These are phyloP conservation scores for Clinocottus analis DNA, from an alignment of 2,113 vertebrate genomes.

Conservation along the genomic window DNA sequence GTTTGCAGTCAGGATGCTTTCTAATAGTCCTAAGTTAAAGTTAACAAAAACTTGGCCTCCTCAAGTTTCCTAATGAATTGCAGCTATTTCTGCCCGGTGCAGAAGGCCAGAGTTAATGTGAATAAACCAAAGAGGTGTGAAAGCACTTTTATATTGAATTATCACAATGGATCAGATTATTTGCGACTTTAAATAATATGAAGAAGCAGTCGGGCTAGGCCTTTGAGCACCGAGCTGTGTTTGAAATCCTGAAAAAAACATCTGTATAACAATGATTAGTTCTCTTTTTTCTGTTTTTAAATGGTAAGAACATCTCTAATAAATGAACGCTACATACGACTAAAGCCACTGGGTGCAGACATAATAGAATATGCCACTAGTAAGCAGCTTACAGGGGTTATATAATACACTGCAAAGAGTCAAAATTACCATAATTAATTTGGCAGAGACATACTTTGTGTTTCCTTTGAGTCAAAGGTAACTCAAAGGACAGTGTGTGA, in stretches of 20 bases:
- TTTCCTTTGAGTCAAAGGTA: conserved; percentile 11
- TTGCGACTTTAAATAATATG: neutral
- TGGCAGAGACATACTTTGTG: conserved; percentile 1
- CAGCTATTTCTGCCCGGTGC: too few relatives aligned
- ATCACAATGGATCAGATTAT: too few relatives aligned
- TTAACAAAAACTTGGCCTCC: too few relatives aligned
- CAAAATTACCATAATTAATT: conserved; percentile 18
- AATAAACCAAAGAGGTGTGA: neutral
- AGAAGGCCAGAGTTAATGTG: neutral
- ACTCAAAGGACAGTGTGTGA: neutral
- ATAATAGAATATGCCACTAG: conserved; percentile 6
- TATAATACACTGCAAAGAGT: conserved; percentile 16
- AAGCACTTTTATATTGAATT: too few relatives aligned
- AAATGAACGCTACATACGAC: neutral
- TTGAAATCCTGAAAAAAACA: neutral
- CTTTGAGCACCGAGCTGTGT: neutral
- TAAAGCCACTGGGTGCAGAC: conserved; percentile 2
- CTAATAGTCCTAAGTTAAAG: too few relatives aligned
- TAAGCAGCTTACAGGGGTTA: conserved; percentile 10
- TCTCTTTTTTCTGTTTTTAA: neutral
- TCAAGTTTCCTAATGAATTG: too few relatives aligned
- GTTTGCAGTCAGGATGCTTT: too few relatives aligned
- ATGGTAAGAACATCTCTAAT: neutral
- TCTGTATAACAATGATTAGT: neutral
- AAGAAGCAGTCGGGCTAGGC: neutral